Evolutionary conservation across 2,113 vertebrate genomes (phyloP), one percentile per base, ranked within the genome.

Genomic region (Sebastes schlegelii): DNA sequence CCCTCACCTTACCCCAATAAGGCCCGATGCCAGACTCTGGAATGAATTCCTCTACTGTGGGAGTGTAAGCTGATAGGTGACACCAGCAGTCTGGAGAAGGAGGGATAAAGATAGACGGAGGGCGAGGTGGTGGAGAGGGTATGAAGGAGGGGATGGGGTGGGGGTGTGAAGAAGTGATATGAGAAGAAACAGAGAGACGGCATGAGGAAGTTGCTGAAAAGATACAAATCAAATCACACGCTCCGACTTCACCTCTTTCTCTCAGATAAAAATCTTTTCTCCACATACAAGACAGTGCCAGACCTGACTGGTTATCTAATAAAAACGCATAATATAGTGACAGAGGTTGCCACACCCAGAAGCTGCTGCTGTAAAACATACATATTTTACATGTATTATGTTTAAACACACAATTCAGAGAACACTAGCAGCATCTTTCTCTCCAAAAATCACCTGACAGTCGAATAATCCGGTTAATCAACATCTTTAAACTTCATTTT

Each of bases 81-180:
- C 77, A 87, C 80, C 40, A 8, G 13, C 78, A 73, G 80, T 54
- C 52, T 70, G 74, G 70, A 87, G 75, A 58, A 77, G 82, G 70
- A 72, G 68, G 79, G 91, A 86, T 88, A 93, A 92, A 93, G 85
- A 93, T 91, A 93, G 91, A 90, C 14, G 9, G 73, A 73, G 69
- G 82, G 57, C 26, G 67, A 84, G 67, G 51, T 61, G 83, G 49
- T 26, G 45, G 23, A 16, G 58, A 26, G 72, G 79, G 55, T 10
- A 26, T 14, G 52, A 63, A 48, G 26, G 66, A 46, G 61, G 21
- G 23, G n/a, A 5, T 16, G 67, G 12, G 21, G 6, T 1, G 10
- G 9, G 3, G 8, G 55, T 34, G 43, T 8, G 62, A 48, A 9
- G 42, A 21, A 40, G 51, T 55, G 76, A 86, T 83, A 81, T 74